Conservation (phyloP, 2,888 invertebrate genomes). For the Harpalus rufipes region DNA sequence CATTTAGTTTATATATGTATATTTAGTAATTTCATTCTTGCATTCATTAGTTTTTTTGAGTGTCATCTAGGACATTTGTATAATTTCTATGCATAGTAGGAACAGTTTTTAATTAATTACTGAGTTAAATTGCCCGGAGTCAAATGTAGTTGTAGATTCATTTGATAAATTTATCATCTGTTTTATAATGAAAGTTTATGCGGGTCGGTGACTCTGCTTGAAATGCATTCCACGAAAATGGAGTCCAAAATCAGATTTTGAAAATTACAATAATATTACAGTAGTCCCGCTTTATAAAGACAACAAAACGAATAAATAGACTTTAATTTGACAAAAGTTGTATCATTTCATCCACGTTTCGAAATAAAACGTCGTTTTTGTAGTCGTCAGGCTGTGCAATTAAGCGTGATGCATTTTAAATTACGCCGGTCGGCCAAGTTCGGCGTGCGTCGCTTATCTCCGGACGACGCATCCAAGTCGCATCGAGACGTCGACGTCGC, state of each 20-base stretch:
- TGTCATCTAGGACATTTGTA: neutral
- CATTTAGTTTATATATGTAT: too few species aligned
- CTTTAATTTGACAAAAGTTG: constrained; percentile 47
- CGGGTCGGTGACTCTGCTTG: constrained; percentile 9
- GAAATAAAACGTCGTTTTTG: constrained; percentile 52
- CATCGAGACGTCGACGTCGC: constrained; percentile 23
- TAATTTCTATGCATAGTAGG: neutral
- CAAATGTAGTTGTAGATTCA: neutral
- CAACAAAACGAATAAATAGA: constrained; percentile 51
- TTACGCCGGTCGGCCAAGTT: constrained; percentile 13
- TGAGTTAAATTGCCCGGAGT: neutral
- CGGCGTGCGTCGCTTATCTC: neutral
- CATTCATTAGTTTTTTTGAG: too few species aligned
- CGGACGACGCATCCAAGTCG: constrained; percentile 32
- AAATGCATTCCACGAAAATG: constrained; percentile 11
- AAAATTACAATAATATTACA: constrained; percentile 49
- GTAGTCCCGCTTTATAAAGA: constrained; percentile 1
- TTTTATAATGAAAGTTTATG: neutral
- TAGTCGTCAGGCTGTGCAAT: constrained; percentile 54
- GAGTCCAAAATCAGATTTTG: constrained; percentile 19
- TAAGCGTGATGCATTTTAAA: constrained; percentile 65
- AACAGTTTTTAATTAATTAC: neutral
- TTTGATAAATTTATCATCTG: neutral
- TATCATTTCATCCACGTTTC: constrained; percentile 44
- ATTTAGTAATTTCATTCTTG: too few species aligned